Base-by-base conservation (phyloP, 1,140 invertebrate genomes). In the Sitophilus oryzae region DNA sequence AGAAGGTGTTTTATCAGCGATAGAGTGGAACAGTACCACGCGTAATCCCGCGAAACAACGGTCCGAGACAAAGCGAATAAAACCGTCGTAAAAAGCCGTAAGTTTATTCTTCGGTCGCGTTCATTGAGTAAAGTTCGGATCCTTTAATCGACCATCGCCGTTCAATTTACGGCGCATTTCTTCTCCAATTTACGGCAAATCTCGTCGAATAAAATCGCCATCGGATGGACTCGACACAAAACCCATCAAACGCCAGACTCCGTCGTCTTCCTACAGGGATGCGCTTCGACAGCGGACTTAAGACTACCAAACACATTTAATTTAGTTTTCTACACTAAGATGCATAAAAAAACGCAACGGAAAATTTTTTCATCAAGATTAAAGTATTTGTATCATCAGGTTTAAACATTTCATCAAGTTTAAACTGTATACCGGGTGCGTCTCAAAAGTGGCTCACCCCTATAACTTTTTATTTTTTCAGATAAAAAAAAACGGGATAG, bases 91-190 rank as follows among this genome's bases (percentile, higher is more conserved):
- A 56, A 60, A 53, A 52, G 30, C 22, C 48, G 48, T 56, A n/a
- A n/a, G 47, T 56, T 56, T 56, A 56, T 56, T 49, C 46, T 36
- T 43, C 45, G 43, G 47, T 49, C 46, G 47, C 43, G 45, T 56
- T 56, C 53, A 49, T 56, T 49, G 45, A 56, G 53, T 56, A 54
- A 54, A 42, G 52, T 47, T 54, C 43, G 19, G 53, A 30, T 42
- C 41, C 20, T 38, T 35, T 56, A 56, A 56, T 56, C 53, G 53
- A 37, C 40, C 37, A 45, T 56, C 46, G n/a, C 22, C 45, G 38
- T 43, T 49, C 40, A 56, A 56, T 56, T 56, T 56, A 56, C 44
- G 53, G 47, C 53, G 47, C 53, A 56, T 56, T 56, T 56, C 53
- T 56, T 56, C 45, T 38, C 15, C 53, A 56, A 56, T 56, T 56